Evolutionary conservation across 2,888 invertebrate species (phyloP), one percentile per base, ranked within the genome.

Genomic region (Torymus aiolomorphi): DNA sequence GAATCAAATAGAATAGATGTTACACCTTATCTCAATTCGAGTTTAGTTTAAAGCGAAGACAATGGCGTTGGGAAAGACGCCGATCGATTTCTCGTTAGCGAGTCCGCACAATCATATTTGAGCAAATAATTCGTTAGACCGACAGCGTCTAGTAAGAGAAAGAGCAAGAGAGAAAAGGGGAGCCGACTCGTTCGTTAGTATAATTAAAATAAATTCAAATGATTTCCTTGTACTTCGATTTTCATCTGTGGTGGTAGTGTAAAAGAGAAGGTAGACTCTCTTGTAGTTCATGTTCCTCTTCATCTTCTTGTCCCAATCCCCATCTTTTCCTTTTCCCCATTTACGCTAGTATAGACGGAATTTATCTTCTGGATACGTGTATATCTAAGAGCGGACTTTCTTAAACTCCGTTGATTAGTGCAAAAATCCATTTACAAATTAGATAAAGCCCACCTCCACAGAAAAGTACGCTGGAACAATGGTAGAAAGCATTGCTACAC

Each of bases 201-300:
- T 90, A 90, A 90, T 90, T 89, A 90, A 90, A 89, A 90, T 89
- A 89, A 90, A 90, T 90, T 90, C 89, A 90, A 90, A 90, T 90
- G 88, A 90, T 88, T 88, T 87, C 87, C 88, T 88, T 88, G 88
- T 88, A 85, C 85, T 84, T 81, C 83, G 84, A 85, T 86, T 86
- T 87, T 84, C 82, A 84, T 82, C 77, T 77, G 80, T 74, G 24
- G 24, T 24, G 24, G 24, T 24, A 24, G 24, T 24, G 3, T 3
- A 24, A 24, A 24, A 24, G 24, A 24, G 24, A 24, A 24, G 24
- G 2, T 24, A 3, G 24, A 24, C 24, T 24, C 24, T 24, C 24
- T 24, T 24, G 24, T 24, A 24, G 24, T 24, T 24, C 24, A 24
- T 24, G 3, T 24, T 3, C 24, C 24, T 24, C 24, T 24, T 24